phyloP scores from a whole-genome alignment of 2,113 vertebrate genomes.

The Hiodon alosoides region DNA sequence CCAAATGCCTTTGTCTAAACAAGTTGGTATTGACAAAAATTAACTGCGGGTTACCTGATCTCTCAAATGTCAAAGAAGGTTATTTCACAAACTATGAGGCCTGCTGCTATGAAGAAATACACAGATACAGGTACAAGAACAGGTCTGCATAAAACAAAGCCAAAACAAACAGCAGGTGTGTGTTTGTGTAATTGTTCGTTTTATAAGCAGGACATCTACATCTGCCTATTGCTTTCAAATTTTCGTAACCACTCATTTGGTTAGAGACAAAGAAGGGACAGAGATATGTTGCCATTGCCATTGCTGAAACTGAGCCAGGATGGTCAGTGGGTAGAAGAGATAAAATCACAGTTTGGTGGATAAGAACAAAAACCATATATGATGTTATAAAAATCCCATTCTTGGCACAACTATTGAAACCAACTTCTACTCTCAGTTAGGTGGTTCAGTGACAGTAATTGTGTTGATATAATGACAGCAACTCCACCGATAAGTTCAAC shows the following conservation, averaged over 20 bases:
- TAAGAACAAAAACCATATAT: background rate
- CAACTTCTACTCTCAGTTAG: background rate
- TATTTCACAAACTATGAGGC: no score
- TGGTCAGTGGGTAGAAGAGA: background rate
- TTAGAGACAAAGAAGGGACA: no score
- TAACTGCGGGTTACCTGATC: no score
- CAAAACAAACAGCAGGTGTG: no score
- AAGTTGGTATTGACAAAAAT: no score
- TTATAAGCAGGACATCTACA: background rate
- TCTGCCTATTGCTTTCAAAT: background rate
- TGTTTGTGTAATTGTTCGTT: no score
- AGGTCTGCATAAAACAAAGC: no score
- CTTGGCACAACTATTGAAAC: background rate
- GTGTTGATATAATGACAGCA: background rate
- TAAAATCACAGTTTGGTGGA: background rate
- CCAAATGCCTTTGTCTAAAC: background rate
- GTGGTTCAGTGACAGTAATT: background rate
- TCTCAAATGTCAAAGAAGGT: no score
- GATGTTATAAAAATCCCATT: background rate
- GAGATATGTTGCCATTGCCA: background rate
- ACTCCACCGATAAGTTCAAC: background rate
- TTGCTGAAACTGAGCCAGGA: background rate
- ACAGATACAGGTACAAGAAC: no score
- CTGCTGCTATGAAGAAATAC: no score
- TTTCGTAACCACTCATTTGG: no score